Evolutionary conservation across 2,888 invertebrate genomes (phyloP).

Genomic region (Ophion ventricosus): DNA sequence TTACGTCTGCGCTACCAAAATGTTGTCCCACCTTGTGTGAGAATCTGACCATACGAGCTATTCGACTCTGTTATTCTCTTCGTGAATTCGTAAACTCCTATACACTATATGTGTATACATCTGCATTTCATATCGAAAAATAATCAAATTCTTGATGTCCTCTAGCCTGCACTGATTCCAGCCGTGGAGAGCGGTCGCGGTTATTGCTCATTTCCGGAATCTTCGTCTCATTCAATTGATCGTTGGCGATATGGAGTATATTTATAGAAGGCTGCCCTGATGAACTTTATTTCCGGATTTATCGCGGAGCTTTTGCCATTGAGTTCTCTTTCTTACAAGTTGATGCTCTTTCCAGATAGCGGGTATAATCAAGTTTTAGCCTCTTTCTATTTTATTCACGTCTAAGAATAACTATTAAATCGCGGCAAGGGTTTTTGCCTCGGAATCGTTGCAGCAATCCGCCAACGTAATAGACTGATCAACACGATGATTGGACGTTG

Average conservation of each 20-base stretch:
- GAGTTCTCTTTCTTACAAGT: background rate
- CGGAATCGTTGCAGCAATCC: background rate
- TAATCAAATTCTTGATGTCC: slow-evolving; percentile 12
- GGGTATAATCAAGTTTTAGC: background rate
- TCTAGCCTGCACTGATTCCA: background rate
- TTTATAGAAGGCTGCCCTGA: background rate
- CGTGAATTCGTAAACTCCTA: background rate
- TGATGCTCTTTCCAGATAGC: background rate
- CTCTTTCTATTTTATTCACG: too few species aligned
- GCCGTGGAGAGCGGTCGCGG: background rate
- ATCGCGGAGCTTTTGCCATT: background rate
- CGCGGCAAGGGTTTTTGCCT: background rate
- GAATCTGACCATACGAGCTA: background rate
- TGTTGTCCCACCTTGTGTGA: slow-evolving; percentile 12
- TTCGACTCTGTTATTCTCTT: background rate
- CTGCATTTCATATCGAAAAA: slow-evolving; percentile 19
- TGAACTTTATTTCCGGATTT: background rate
- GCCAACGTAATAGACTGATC: background rate
- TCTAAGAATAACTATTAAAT: background rate
- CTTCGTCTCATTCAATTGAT: background rate
- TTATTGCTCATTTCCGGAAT: slow-evolving; percentile 25
- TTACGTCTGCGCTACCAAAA: slow-evolving; percentile 8
- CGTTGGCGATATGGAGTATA: background rate
- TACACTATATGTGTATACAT: background rate
- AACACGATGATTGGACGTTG: background rate